Evolutionary conservation across 1,140 invertebrate species (phyloP), one percentile per base, ranked within the genome.

Genomic region (Zaprionus inermis): DNA sequence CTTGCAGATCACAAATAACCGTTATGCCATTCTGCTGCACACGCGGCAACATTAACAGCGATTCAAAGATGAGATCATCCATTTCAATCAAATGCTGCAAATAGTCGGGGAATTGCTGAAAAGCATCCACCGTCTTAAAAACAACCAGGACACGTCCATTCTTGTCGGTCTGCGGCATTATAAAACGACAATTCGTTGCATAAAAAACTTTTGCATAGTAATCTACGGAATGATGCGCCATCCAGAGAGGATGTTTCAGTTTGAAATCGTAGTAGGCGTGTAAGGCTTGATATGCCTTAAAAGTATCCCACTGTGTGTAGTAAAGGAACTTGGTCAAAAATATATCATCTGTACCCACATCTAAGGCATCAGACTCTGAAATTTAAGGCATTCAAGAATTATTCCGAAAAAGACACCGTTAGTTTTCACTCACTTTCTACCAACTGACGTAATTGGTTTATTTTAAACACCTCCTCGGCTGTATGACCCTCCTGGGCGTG

Each of bases 11-110:
- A 41, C 83, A 91, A n/a, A 91, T 91, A 20, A 91, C 81, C 16
- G 89, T 91, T 24, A 91, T 89, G n/a, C 89, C 89, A 46, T 82
- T 81, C 34, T 84, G 65, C 51, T 91, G 89, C 12, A 90, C 88
- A 3, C 76, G 73, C 1, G 91, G 91, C 32, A 92, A 54, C 52
- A 91, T 61, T 56, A 92, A 58, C 12, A 91, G 28, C 5, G 91
- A 82, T 67, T 92, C 91, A 55, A 92, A 91, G 41, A 92, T 92
- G 46, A 92, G 71, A 72, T 92, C 91, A 75, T 92, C 91, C 55
- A 92, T 90, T 76, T 92, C 91, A 22, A 92, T 76, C 32, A 92
- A 72, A 56, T 80, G 78, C 41, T 92, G 76, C 12, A 92, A 55
- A 44, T 81, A 91, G 36, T 92, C 81, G 0, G 91, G 91, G 28